Evolutionary conservation across 2,113 vertebrate genomes (phyloP).

Genomic region (Microcebus tavaratra): DNA sequence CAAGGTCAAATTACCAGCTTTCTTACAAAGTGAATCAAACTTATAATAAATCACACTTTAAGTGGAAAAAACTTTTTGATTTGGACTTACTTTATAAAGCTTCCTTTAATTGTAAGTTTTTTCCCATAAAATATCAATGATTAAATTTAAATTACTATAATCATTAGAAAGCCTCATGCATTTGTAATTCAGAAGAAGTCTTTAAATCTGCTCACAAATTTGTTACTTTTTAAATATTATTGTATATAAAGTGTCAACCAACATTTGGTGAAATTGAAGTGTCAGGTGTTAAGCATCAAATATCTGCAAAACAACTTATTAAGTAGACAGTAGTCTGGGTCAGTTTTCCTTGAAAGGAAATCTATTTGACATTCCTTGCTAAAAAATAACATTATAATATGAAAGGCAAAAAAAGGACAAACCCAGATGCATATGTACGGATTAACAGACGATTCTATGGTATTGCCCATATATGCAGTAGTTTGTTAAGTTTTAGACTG

Average conservation of each 20-base stretch:
- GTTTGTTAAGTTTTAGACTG: not conserved
- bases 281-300: not conserved
- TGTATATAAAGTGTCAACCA: not conserved
- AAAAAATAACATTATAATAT: not conserved
- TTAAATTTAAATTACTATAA: not conserved
- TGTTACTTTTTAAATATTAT: not conserved
- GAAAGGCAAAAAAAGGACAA: not conserved
- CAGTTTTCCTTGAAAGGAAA: not conserved
- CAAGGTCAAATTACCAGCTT: too few relatives aligned
- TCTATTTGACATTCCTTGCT: not conserved
- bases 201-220: not conserved
- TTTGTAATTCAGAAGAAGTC: conserved; percentile 21
- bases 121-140: not conserved
- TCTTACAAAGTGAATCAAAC: too few relatives aligned
- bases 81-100: not conserved
- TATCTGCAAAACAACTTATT: not conserved
- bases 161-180: not conserved
- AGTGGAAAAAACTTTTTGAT: not conserved
- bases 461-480: not conserved
- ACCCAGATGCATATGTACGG: not conserved
- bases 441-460: not conserved
- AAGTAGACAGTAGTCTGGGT: not conserved
- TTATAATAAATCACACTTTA: not conserved
- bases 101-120: not conserved
- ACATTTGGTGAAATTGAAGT: not conserved